phyloP scores from a whole-genome alignment of 2,888 invertebrate species.

The Oligia strigilis region DNA sequence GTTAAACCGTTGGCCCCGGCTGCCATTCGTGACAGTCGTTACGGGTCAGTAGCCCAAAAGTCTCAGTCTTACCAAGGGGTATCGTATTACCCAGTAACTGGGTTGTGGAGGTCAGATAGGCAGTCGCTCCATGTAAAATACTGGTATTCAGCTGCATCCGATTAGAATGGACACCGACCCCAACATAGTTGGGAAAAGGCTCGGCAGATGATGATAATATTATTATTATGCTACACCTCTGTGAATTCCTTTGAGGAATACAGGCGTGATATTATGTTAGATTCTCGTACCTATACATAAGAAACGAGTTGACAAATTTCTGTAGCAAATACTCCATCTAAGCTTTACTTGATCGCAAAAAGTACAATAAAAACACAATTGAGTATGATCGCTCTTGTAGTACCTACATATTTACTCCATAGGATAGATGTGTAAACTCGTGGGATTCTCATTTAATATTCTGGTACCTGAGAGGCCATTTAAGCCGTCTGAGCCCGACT shows the following conservation, averaged over 20 bases:
- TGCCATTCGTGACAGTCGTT: no score
- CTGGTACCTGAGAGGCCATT: constrained; percentile 48
- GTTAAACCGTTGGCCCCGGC: no score
- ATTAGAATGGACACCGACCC: no score
- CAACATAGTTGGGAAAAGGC: no score
- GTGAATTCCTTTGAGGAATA: background rate
- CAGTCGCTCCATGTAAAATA: no score
- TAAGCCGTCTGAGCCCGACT: constrained; percentile 55
- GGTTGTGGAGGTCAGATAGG: no score
- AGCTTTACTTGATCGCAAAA: background rate
- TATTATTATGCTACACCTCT: background rate
- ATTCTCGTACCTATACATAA: background rate
- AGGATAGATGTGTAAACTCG: constrained; percentile 31
- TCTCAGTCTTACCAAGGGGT: no score
- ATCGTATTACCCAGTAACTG: no score
- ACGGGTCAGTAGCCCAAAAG: no score
- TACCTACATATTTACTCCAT: constrained; percentile 4
- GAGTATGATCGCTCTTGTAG: background rate
- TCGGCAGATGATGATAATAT: no score
- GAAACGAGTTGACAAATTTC: background rate
- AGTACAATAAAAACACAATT: background rate
- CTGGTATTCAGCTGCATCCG: no score
- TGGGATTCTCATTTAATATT: constrained; percentile 60
- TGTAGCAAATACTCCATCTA: background rate
- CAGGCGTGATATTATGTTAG: background rate